Evolutionary conservation across 2,888 invertebrate genomes (phyloP).

Genomic region (Palloptera scutellata): DNA sequence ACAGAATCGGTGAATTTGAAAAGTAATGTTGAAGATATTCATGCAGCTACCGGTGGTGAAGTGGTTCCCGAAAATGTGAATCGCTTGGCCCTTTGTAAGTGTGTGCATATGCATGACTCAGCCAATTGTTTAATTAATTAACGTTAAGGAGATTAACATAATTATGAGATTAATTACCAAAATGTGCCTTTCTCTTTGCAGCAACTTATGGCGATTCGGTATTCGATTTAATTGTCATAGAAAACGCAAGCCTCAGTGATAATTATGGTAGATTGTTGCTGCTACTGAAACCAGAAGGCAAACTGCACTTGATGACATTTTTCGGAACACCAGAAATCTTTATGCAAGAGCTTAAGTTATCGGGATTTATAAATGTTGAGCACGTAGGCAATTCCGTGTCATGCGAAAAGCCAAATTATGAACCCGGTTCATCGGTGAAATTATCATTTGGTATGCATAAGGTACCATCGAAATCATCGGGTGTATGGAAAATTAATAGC

Average conservation of each 20-base stretch:
- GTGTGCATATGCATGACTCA: conserved; percentile 12
- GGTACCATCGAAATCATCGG: conserved; percentile 30
- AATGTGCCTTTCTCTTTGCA: conserved; percentile 48
- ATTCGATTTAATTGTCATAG: conserved; percentile 69
- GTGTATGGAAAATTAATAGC: conserved; percentile 78
- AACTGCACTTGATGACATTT: conserved; percentile 67
- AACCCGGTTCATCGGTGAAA: conserved; percentile 73
- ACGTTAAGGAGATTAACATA: background rate
- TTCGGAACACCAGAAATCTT: conserved; percentile 60
- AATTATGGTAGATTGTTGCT: conserved; percentile 69
- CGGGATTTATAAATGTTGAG: conserved; percentile 68
- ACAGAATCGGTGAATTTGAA: conserved; percentile 66
- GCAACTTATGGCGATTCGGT: conserved; percentile 69
- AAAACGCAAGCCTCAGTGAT: conserved; percentile 57
- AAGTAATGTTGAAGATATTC: conserved; percentile 67
- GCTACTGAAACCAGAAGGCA: conserved; percentile 72
- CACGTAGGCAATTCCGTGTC: conserved; percentile 57
- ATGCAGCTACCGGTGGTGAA: conserved; percentile 65
- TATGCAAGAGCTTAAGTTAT: conserved; percentile 69
- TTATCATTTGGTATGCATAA: conserved; percentile 62
- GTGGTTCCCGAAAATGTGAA: conserved; percentile 70
- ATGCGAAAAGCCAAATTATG: conserved; percentile 75
- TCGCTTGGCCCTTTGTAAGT: conserved; percentile 70
- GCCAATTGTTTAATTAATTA: background rate
- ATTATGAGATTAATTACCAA: conserved; percentile 7